A percentile compares a stretch with the other conserved stretches of the same genome.
Conservation (phyloP, 2,797 vertebrate species). For the Crotalus adamanteus region DNA sequence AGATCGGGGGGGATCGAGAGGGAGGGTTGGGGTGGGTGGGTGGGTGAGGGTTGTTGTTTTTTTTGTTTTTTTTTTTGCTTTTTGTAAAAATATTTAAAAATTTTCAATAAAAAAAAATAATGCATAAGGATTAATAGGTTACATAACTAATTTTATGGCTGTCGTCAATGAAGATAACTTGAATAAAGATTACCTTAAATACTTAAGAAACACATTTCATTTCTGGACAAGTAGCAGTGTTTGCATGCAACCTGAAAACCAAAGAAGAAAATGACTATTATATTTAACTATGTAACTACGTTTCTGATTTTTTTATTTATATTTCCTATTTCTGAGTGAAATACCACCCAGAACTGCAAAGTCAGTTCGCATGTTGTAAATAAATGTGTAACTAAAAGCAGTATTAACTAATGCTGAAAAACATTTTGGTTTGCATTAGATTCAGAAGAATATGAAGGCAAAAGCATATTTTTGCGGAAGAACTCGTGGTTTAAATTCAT, state of each 20-base stretch:
- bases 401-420: neutral
- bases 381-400: neutral
- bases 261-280: neutral
- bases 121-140: neutral
- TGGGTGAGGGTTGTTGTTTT: too few species aligned
- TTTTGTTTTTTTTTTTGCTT: too few species aligned
- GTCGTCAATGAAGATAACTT: neutral
- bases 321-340: neutral
- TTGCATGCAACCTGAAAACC: neutral
- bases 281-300: neutral
- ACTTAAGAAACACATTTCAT: neutral
- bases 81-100: too few species aligned
- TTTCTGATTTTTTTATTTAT: neutral
- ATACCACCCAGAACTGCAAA: neutral
- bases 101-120: neutral
- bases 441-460: neutral
- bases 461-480: neutral
- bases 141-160: neutral
- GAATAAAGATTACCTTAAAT: neutral
- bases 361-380: neutral
- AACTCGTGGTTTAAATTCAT: neutral
- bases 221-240: neutral
- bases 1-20: too few species aligned
- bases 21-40: too few species aligned
- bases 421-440: neutral